Evolutionary conservation across 2,888 invertebrate genomes (phyloP).

Genomic region (Dugesia japonica): DNA sequence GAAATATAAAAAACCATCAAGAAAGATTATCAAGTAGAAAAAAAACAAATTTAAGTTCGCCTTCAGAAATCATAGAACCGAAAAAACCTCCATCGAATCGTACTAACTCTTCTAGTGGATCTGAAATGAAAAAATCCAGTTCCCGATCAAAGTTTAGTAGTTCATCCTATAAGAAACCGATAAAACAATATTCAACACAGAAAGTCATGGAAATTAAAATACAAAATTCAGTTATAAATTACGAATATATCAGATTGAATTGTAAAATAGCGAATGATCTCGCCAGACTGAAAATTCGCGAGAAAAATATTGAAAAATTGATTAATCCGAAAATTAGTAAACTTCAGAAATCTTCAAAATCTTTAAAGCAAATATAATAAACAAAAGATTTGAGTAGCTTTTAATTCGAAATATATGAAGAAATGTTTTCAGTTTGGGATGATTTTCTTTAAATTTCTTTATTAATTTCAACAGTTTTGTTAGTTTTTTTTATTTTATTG

Average conservation of each 20-base stretch:
- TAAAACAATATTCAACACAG: neutral
- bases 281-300: neutral
- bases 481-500: too few species aligned
- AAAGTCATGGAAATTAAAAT: neutral
- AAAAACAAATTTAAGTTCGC: neutral
- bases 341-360: too few species aligned
- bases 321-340: neutral
- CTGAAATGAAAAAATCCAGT: neutral
- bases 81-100: neutral
- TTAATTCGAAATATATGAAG: too few species aligned
- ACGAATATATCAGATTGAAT: neutral
- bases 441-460: too few species aligned
- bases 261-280: slow-evolving; percentile 7
- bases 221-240: neutral
- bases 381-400: too few species aligned
- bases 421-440: too few species aligned
- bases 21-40: neutral
- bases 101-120: neutral
- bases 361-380: too few species aligned
- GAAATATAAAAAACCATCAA: neutral
- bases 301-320: slow-evolving; percentile 9
- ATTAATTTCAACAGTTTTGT: too few species aligned
- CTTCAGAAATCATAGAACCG: neutral
- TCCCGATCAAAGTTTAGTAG: neutral
- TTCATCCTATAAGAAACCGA: neutral